Conservation (phyloP, 1,140 invertebrate genomes). For the Nomia melanderi region DNA sequence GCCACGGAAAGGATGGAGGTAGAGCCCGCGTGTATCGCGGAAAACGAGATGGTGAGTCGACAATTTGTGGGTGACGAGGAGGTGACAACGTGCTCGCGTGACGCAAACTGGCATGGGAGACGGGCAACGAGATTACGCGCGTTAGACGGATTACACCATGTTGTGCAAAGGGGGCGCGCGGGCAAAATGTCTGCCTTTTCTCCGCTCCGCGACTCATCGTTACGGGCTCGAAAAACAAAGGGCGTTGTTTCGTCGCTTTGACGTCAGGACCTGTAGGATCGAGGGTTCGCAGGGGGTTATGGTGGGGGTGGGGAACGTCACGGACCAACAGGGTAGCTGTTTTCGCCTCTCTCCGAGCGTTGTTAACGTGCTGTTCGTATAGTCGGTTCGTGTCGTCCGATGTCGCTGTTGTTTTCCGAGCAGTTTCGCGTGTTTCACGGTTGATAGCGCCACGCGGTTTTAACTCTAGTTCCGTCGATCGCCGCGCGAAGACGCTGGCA, state of each 20-base stretch:
- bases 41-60: slow-evolving; percentile 77
- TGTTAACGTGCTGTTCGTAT: slow-evolving; percentile 13
- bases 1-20: slow-evolving; percentile 68
- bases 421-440: slow-evolving; percentile 44
- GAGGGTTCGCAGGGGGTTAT: slow-evolving; percentile 37
- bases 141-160: slow-evolving; percentile 58
- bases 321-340: slow-evolving; percentile 39
- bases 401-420: slow-evolving; percentile 42
- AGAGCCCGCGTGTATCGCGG: slow-evolving; percentile 73
- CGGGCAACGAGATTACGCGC: slow-evolving; percentile 46
- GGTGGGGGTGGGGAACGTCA: slow-evolving; percentile 36
- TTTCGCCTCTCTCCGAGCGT: neutral
- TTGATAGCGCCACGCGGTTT: slow-evolving; percentile 32
- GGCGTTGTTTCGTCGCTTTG: slow-evolving; percentile 63
- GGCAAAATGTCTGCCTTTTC: neutral
- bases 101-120: slow-evolving; percentile 61
- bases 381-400: slow-evolving; percentile 70
- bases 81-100: slow-evolving; percentile 63
- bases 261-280: slow-evolving; percentile 52
- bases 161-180: slow-evolving; percentile 59
- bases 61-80: slow-evolving; percentile 26
- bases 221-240: slow-evolving; percentile 39
- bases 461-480: neutral
- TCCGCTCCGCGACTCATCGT: neutral
- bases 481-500: slow-evolving; percentile 11